Percentiles rank a stretch among this genome's conserved stretches.
Evolutionary conservation across 2,797 vertebrate genomes (phyloP).

Genomic region (Acrossocheilus wenchowensis): DNA sequence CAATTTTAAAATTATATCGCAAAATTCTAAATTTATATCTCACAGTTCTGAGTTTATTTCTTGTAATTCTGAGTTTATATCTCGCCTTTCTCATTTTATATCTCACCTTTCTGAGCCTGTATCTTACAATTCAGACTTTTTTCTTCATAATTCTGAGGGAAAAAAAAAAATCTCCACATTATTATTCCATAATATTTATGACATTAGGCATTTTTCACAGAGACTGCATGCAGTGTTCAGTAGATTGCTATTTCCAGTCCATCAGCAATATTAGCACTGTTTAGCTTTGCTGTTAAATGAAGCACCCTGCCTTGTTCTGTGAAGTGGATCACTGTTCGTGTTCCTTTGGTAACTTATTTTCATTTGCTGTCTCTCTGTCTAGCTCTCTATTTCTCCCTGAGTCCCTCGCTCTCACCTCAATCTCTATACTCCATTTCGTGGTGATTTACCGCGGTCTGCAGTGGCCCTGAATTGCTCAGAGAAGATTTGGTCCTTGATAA

Average conservation of each 20-base stretch:
- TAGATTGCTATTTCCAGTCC: background rate
- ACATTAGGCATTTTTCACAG: background rate
- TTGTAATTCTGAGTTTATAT: too few relatives aligned
- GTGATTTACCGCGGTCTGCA: conserved; percentile 15
- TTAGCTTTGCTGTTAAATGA: background rate
- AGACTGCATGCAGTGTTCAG: conserved; percentile 2
- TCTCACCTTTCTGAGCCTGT: background rate
- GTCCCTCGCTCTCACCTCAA: conserved; percentile 10
- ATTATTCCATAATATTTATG: background rate
- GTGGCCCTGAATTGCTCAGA: conserved; percentile 34
- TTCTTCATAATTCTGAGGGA: background rate
- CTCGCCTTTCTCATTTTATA: background rate
- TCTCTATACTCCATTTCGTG: conserved; percentile 24
- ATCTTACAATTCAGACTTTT: background rate
- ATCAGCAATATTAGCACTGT: background rate
- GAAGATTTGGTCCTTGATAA: conserved; percentile 59
- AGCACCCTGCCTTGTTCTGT: background rate
- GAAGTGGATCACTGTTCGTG: background rate
- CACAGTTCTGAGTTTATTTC: too few relatives aligned
- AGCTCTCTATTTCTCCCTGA: conserved; percentile 13
- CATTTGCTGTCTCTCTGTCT: background rate
- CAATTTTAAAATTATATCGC: too few relatives aligned
- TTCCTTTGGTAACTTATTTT: background rate
- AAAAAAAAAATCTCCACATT: background rate
- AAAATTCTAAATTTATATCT: too few relatives aligned